phyloP scores from a whole-genome alignment of 2,888 invertebrate genomes.

The Dioctria linearis region DNA sequence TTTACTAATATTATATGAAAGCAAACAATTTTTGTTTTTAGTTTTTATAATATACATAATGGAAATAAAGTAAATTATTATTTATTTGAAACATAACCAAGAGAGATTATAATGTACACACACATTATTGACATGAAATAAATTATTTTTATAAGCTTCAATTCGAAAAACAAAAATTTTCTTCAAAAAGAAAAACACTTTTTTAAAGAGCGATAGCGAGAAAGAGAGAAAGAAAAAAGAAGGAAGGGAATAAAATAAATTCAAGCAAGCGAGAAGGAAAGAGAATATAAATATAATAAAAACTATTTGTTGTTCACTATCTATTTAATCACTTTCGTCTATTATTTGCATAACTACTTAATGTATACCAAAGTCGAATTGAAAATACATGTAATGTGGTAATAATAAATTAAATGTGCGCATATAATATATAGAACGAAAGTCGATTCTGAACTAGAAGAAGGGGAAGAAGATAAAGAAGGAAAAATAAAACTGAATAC shows the following conservation, averaged over 20 bases:
- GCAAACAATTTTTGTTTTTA: too few species aligned
- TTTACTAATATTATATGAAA: too few species aligned
- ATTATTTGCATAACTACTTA: slow-evolving; percentile 1
- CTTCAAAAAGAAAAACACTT: background rate
- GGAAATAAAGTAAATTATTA: background rate
- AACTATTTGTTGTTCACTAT: slow-evolving; percentile 37
- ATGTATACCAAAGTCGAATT: slow-evolving; percentile 7
- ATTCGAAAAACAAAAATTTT: background rate
- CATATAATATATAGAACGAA: background rate
- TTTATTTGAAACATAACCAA: slow-evolving; percentile 1
- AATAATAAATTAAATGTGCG: background rate
- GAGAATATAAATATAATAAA: background rate
- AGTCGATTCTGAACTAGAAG: background rate
- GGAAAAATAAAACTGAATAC: background rate
- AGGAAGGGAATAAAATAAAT: background rate
- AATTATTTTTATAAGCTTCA: slow-evolving; percentile 13
- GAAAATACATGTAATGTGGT: slow-evolving; percentile 1
- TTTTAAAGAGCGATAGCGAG: background rate
- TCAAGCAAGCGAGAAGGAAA: background rate
- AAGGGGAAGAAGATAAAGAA: background rate
- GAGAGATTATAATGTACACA: background rate
- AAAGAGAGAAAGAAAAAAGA: background rate
- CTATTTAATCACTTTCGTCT: background rate
- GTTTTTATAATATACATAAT: background rate
- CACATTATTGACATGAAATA: background rate